These are phyloP conservation scores for Mungos mungo DNA, from an alignment of 2,113 vertebrate species.

Conservation along the genomic window DNA sequence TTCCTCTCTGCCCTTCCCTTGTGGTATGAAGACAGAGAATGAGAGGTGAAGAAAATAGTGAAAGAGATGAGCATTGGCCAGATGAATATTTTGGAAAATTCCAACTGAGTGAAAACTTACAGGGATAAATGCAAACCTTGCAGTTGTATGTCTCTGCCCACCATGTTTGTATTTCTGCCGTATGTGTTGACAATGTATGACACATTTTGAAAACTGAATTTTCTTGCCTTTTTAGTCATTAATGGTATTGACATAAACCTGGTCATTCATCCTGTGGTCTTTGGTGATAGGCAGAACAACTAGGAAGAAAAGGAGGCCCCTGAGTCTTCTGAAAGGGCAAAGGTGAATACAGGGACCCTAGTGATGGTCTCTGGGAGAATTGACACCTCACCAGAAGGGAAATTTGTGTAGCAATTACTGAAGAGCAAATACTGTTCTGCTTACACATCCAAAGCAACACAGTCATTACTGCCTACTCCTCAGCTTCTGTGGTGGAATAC, in stretches of 20 bases:
- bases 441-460: neutral
- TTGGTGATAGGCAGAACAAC: neutral
- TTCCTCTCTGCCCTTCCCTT: neutral
- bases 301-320: neutral
- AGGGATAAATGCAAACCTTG: neutral
- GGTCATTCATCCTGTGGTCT: neutral
- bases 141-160: neutral
- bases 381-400: neutral
- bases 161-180: neutral
- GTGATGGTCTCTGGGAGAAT: neutral
- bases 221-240: neutral
- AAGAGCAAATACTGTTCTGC: neutral
- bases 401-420: neutral
- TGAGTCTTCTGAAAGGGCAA: neutral
- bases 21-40: neutral
- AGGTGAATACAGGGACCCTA: accelerated
- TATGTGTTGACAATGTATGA: neutral
- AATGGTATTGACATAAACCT: neutral
- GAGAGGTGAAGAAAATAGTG: neutral
- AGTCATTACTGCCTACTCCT: neutral
- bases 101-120: neutral
- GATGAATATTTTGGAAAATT: neutral
- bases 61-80: neutral
- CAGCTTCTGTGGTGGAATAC: neutral
- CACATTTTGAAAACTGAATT: neutral